These are phyloP conservation scores for Orussus abietinus DNA, from an alignment of 1,140 invertebrate genomes.

Conservation along the genomic window DNA sequence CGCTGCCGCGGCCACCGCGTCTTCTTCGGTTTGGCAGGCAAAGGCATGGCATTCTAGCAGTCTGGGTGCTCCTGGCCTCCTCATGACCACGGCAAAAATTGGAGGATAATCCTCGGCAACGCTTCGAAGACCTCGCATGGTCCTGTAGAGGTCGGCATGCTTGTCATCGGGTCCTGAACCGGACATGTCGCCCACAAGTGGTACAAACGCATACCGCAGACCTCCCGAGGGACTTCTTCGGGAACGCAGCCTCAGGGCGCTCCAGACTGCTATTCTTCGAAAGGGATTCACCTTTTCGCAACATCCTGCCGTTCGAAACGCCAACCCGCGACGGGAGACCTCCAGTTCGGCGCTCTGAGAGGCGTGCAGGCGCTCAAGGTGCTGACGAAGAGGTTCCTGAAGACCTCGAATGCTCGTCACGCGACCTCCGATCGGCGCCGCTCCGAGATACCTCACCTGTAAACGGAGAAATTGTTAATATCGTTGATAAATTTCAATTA, in stretches of 20 bases:
- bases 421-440: constrained; percentile 69
- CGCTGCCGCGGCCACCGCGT: constrained; percentile 85
- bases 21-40: constrained; percentile 80
- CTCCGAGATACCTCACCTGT: constrained; percentile 78
- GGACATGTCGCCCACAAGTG: constrained; percentile 71
- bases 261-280: constrained; percentile 87
- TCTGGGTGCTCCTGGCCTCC: constrained; percentile 70
- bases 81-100: constrained; percentile 87
- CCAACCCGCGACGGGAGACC: constrained; percentile 43
- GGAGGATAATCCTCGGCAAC: constrained; percentile 65
- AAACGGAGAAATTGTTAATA: no score
- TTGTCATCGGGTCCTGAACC: constrained; percentile 40
- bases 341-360: constrained; percentile 43
- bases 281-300: constrained; percentile 62
- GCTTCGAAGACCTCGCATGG: constrained; percentile 43
- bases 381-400: constrained; percentile 73
- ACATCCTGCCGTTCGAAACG: constrained; percentile 38
- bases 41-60: constrained; percentile 87
- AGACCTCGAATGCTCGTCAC: constrained; percentile 78
- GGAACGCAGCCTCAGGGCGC: constrained; percentile 46
- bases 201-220: constrained; percentile 71
- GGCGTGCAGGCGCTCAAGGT: constrained; percentile 49
- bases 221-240: constrained; percentile 28
- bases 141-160: constrained; percentile 47
- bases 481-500: neutral